Conservation (phyloP, 2,888 invertebrate species). For the Dione vanillae region DNA sequence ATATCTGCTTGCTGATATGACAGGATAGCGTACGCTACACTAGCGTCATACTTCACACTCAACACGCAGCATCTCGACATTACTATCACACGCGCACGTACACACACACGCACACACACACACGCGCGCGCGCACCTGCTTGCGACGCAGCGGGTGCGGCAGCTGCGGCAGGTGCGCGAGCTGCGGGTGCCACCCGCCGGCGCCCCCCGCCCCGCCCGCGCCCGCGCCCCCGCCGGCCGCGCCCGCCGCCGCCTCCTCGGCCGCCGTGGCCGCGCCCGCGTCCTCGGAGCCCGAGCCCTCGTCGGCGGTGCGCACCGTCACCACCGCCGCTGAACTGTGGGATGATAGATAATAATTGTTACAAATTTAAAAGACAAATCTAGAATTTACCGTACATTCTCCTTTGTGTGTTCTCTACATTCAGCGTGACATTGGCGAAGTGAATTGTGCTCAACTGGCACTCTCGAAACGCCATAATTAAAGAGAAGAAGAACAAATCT, state of each 20-base stretch:
- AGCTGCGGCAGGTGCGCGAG: constrained; percentile 85
- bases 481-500: too few relatives aligned
- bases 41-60: too few relatives aligned
- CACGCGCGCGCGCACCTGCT: constrained; percentile 56
- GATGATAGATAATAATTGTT: background rate
- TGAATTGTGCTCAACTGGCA: too few relatives aligned
- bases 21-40: too few relatives aligned
- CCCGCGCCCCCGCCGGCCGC: constrained; percentile 48
- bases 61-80: too few relatives aligned
- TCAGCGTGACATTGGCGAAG: too few relatives aligned
- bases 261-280: constrained; percentile 53
- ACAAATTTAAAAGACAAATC: background rate
- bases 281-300: constrained; percentile 49
- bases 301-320: constrained; percentile 70
- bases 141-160: constrained; percentile 77
- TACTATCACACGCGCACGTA: background rate
- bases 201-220: constrained; percentile 46
- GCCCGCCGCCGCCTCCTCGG: constrained; percentile 48
- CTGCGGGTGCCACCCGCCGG: constrained; percentile 83
- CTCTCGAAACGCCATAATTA: too few relatives aligned
- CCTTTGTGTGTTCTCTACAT: too few relatives aligned
- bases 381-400: too few relatives aligned
- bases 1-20: too few relatives aligned
- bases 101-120: background rate
- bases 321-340: constrained; percentile 65